Base-by-base conservation (phyloP, 53 echinoderm and acorn worm species). In the Paelopatides confundens region DNA sequence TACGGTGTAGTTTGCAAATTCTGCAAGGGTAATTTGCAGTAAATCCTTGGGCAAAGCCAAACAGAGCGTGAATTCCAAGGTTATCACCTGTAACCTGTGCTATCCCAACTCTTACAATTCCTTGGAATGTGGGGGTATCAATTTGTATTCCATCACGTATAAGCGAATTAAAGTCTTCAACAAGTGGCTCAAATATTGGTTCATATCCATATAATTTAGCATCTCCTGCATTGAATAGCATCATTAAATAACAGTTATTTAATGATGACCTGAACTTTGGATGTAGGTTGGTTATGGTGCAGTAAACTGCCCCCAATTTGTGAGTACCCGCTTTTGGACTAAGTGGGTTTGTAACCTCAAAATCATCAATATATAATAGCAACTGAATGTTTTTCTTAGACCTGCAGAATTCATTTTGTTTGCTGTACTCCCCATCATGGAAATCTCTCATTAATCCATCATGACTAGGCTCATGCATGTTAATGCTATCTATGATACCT, bases 21-120 rank as follows among this genome's bases (percentile, higher is more conserved):
- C 82, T 62, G n/a, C 82, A 82, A 27, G 27, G 39, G 29, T 39
- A 37, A n/a, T 82, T 82, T 14, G 82, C 82, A 35, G 82, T 87
- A 46, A 87, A 91, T 0, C 91, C 87, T 31, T 87, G 81, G 18
- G 82, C 82, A 35, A 91, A 91, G 0, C 91, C 91, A 81, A 87
- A 81, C 13, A 91, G 52, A 3, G 82, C 50, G 31, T 91, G 87
- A 0, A 91, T 24, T 12, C 91, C 87, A 31, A 91, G 86, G 58
- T 91, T 87, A 49, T 91, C 87, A 9, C 91, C 87, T 18, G 53
- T 81, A 29, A 86, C 64, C 30, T 91, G 87, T 17, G 71, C 91
- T 15, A 82, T 35, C 11, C 40, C 68, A 46, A 82, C 69, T 49
- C 49, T 33, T 9, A 90, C 39, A 26, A 31, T 86, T 2, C 58